phyloP scores from a whole-genome alignment of 37 sponge, comb jelly and placozoan genomes.

The Theonella swinhoei region DNA sequence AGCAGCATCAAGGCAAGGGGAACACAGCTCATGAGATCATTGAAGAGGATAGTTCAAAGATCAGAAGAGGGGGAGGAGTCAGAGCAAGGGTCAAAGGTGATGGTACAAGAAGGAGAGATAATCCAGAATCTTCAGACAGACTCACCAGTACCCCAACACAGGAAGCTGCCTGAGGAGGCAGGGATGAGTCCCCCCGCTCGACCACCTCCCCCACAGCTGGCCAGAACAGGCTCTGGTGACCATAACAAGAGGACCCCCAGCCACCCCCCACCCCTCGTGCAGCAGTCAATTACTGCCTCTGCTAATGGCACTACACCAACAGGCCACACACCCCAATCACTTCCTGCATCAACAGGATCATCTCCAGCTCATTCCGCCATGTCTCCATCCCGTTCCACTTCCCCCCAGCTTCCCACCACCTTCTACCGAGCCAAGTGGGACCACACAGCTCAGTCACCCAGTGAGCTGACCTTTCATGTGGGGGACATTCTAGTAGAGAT shows the following conservation, averaged over 20 bases:
- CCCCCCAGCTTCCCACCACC: slow-evolving; percentile 15
- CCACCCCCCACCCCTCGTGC: not conserved
- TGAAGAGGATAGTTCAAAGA: slow-evolving; percentile 50
- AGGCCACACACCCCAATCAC: not conserved
- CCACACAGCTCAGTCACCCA: slow-evolving; percentile 22
- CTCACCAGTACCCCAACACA: not conserved
- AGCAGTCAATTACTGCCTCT: not conserved
- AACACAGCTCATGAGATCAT: slow-evolving; percentile 30
- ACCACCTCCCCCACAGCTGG: slow-evolving; percentile 5
- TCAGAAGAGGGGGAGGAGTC: not conserved
- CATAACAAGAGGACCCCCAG: not conserved
- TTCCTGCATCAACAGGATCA: not conserved
- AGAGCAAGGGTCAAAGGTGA: not conserved
- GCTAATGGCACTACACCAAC: not conserved
- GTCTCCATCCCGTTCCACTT: not conserved
- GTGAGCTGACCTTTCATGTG: slow-evolving; percentile 43
- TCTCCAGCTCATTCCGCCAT: not conserved
- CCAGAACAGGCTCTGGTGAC: not conserved
- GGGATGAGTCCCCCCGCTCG: not conserved
- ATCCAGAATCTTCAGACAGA: not conserved
- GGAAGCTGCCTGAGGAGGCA: not conserved
- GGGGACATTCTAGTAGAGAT: slow-evolving; percentile 67
- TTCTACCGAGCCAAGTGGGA: slow-evolving; percentile 49
- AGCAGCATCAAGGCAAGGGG: slow-evolving; percentile 16
- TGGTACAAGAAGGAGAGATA: not conserved